Evolutionary conservation across 2,113 vertebrate genomes (phyloP).

Genomic region (Tachysurus fulvidraco): DNA sequence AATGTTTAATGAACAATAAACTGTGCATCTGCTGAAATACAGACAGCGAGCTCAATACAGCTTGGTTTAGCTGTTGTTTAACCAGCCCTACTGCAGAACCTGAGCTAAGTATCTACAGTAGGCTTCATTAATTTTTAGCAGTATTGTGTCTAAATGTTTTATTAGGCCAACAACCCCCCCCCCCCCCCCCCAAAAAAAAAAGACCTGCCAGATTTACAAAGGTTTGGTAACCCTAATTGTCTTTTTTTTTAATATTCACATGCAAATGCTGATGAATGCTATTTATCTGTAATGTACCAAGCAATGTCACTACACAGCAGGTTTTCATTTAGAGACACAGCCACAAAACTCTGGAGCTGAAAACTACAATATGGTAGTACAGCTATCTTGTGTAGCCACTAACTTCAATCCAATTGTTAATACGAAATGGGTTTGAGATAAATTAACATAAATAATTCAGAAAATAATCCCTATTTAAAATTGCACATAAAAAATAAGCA

Average conservation of each 20-base stretch:
- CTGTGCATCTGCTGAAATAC: conserved; percentile 39
- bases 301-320: not conserved
- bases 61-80: conserved; percentile 21
- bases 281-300: not conserved
- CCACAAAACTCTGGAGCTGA: not conserved
- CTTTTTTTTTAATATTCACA: not conserved
- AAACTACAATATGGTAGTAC: not conserved
- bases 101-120: not conserved
- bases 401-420: not conserved
- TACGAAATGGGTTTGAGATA: not conserved
- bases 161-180: not conserved
- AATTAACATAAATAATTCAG: not conserved
- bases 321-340: not conserved
- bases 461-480: not conserved
- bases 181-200: too few relatives aligned
- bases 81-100: not conserved
- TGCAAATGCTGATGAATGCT: not conserved
- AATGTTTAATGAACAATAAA: conserved; percentile 56
- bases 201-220: not conserved
- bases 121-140: not conserved
- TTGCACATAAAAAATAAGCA: not conserved
- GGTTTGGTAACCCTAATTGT: not conserved
- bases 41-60: conserved; percentile 29
- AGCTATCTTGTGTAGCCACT: not conserved
- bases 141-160: not conserved